Base-by-base conservation (phyloP, 2,888 invertebrate species). In the Amitus sp. region DNA sequence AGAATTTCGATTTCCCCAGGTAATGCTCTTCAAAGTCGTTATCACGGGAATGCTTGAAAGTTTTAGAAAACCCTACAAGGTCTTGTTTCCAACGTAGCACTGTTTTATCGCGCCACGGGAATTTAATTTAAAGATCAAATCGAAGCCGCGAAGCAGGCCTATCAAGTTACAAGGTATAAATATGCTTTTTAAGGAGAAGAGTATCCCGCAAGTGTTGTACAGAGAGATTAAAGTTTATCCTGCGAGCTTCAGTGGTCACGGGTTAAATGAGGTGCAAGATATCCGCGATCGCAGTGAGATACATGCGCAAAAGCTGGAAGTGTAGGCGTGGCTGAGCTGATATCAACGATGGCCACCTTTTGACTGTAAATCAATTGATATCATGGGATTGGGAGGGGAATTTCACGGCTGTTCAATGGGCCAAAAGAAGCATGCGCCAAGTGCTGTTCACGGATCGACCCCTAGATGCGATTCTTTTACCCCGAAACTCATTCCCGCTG, bases 321-420 rank as follows among this genome's bases (percentile, higher is more conserved):
- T 72, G 78, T 78, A 77, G 81, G 81, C 80, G 81, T 79, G 79
- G 81, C 75, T 72, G 73, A 60, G 66, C 73, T 74, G 75, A 76
- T 82, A 82, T 82, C 81, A 79, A 75, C 78, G 74, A 80, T 80
- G 80, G 80, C 81, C 81, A 81, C 80, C 80, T 79, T 82, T 79
- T 75, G 74, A 76, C 80, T 75, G 76, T 81, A 80, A 82, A 81
- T 81, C 81, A 82, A 82, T 82, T 80, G 80, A 80, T 80, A 80
- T 78, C 78, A 66, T 72, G 72, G 58, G 65, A 65, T 66, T 65
- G 57, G 62, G 68, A 68, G 67, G 73, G 73, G 69, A 61, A 67
- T 72, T 69, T 64, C 71, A 68, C 61, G 56, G 71, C 61, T 58
- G 59, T 63, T 50, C 60, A 56, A 54, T 52, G 65, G 51, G 55